These are phyloP conservation scores for Globicephala melas DNA, from an alignment of 2,113 vertebrate genomes.

Conservation along the genomic window DNA sequence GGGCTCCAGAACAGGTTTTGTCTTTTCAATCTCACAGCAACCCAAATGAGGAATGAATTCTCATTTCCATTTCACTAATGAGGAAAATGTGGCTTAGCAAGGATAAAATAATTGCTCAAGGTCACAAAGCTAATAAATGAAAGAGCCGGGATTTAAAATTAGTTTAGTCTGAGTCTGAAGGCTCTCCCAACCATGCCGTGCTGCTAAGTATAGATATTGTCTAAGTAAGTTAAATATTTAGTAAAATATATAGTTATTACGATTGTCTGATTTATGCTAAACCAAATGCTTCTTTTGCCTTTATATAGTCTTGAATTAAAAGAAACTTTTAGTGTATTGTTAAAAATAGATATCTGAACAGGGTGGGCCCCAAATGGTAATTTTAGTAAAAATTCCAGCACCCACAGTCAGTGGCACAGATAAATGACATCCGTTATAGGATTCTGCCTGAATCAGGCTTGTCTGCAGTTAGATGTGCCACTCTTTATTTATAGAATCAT, in stretches of 20 bases:
- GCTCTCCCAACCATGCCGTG: neutral
- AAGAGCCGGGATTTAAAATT: slow-evolving; percentile 26
- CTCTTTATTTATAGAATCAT: neutral
- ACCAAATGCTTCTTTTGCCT: neutral
- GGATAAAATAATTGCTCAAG: slow-evolving; percentile 2
- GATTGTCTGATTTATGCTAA: neutral
- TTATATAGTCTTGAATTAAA: neutral
- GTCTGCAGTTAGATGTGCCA: neutral
- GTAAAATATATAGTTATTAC: neutral
- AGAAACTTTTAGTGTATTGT: neutral
- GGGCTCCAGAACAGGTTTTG: neutral
- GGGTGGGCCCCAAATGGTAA: neutral
- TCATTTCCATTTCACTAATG: slow-evolving; percentile 37
- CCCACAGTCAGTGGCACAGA: neutral
- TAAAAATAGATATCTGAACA: neutral
- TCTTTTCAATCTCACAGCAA: neutral
- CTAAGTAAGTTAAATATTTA: slow-evolving; percentile 38
- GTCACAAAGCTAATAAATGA: slow-evolving; percentile 12
- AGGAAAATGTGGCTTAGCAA: slow-evolving; percentile 25
- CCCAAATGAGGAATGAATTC: slow-evolving; percentile 14
- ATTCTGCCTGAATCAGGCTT: neutral
- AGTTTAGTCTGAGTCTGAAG: neutral
- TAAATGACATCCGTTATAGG: neutral
- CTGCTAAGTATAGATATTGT: neutral
- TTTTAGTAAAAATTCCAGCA: slow-evolving; percentile 10